These are phyloP conservation scores for Alloplasta piceator DNA, from an alignment of 2,888 invertebrate species.

Conservation along the genomic window DNA sequence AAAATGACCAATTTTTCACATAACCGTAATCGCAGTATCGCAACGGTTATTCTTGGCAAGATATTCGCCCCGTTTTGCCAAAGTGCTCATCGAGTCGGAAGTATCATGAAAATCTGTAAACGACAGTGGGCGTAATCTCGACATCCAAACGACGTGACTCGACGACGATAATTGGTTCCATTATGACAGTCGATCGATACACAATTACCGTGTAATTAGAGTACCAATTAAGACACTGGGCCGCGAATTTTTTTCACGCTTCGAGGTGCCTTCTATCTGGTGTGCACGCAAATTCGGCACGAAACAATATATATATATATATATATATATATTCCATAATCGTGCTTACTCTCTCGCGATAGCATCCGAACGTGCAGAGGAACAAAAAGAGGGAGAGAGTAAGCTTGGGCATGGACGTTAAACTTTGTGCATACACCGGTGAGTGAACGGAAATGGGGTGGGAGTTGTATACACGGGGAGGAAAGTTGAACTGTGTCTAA, in stretches of 20 bases:
- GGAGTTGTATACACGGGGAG: slow-evolving; percentile 36
- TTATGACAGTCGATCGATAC: slow-evolving; percentile 74
- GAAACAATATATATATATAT: slow-evolving; percentile 8
- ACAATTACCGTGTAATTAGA: slow-evolving; percentile 76
- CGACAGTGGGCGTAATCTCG: not conserved
- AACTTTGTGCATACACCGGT: slow-evolving; percentile 59
- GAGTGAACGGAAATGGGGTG: not conserved
- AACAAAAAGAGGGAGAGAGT: not conserved
- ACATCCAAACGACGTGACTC: not conserved
- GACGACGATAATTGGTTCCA: slow-evolving; percentile 74
- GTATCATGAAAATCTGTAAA: not conserved
- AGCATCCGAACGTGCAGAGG: not conserved
- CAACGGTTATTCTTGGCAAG: slow-evolving; percentile 1
- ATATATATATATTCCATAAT: slow-evolving; percentile 13
- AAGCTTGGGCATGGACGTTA: slow-evolving; percentile 33
- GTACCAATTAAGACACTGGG: slow-evolving; percentile 71
- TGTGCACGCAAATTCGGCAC: slow-evolving; percentile 31
- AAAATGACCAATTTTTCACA: not conserved
- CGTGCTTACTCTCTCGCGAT: slow-evolving; percentile 14
- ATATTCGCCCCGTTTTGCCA: not conserved
- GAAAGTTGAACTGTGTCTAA: slow-evolving; percentile 55
- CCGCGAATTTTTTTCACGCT: slow-evolving; percentile 49
- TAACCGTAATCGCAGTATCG: not conserved
- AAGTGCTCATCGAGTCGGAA: not conserved
- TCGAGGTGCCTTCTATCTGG: slow-evolving; percentile 12